These are phyloP conservation scores for Toxostoma redivivum DNA, from an alignment of 2,113 vertebrate species.

Conservation along the genomic window DNA sequence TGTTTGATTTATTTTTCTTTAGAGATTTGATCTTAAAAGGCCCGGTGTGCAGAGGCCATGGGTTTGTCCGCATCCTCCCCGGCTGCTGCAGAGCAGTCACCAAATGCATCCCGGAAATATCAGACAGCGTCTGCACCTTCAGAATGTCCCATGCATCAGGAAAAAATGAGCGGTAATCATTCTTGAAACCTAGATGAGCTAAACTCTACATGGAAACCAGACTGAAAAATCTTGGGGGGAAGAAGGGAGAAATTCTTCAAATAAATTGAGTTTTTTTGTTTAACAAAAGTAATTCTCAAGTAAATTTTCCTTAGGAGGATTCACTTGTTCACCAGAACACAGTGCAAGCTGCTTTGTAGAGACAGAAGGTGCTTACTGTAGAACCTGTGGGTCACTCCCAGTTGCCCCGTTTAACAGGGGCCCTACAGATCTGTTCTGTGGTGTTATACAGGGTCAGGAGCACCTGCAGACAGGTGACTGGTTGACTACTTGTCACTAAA, in stretches of 20 bases:
- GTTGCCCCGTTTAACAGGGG: fast-evolving
- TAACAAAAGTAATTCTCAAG: not conserved
- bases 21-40: not conserved
- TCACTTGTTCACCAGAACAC: not conserved
- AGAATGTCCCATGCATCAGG: conserved; percentile 79
- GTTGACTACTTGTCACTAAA: not conserved
- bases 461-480: fast-evolving
- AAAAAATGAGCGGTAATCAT: conserved; percentile 62
- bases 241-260: not conserved
- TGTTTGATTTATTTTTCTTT: not conserved
- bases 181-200: not conserved
- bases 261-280: not conserved
- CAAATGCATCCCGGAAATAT: not conserved
- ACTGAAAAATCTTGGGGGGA: not conserved
- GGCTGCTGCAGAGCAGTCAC: conserved; percentile 30
- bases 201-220: fast-evolving
- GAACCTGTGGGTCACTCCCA: fast-evolving
- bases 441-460: too few species aligned
- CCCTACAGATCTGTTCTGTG: fast-evolving
- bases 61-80: conserved; percentile 75
- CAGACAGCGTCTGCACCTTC: conserved; percentile 24
- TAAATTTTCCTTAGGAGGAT: not conserved
- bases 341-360: not conserved
- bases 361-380: not conserved
- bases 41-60: conserved; percentile 47